Evolutionary conservation across 2,113 vertebrate genomes (phyloP), one percentile per base, ranked within the genome.

Genomic region (Bubo scandiacus): DNA sequence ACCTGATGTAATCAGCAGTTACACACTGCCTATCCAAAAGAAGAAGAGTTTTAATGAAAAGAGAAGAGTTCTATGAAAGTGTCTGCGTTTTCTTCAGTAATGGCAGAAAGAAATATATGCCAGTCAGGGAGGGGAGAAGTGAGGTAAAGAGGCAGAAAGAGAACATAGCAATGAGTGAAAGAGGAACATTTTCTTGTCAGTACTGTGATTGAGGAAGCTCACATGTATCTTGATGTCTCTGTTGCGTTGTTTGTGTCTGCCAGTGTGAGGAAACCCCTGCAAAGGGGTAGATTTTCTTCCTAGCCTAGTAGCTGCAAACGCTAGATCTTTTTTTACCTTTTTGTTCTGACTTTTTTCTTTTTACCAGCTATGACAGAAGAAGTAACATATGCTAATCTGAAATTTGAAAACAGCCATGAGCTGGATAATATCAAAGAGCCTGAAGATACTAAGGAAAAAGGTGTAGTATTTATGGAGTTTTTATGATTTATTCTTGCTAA

Each of bases 321-420:
- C 16, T 66, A 43, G 45, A 49, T 85, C 19, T 65, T 70, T 30
- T 74, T 42, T 34, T 81, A 7, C 36, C 9, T 54, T 54, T 59
- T 65, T 51, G 8, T 65, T 92, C 45, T 75, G 74, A 70, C 3
- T 1, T 23, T 27, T 63, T 70, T 34, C 10, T 59, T 71, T 75
- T 84, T 55, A 61, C n/a, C 58, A 81, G 38, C 55, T 34, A 92
- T 94, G 93, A 34, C 85, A 81, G 89, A 88, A 81, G 92, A 94
- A 84, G 4, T 85, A 65, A 88, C 57, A 38, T 92, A 94, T 6
- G 89, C 89, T 22, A 75, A 81, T 58, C 62, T 94, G 80, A 92
- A 75, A 36, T 94, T 88, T 85, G 43, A 52, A 70, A 92, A 68
- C 34, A 65, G 8, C 38, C 6, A 65, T 59, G 62, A 75, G 10